Evolutionary conservation across 2,888 invertebrate species (phyloP).

Genomic region (Nomada fabriciana): DNA sequence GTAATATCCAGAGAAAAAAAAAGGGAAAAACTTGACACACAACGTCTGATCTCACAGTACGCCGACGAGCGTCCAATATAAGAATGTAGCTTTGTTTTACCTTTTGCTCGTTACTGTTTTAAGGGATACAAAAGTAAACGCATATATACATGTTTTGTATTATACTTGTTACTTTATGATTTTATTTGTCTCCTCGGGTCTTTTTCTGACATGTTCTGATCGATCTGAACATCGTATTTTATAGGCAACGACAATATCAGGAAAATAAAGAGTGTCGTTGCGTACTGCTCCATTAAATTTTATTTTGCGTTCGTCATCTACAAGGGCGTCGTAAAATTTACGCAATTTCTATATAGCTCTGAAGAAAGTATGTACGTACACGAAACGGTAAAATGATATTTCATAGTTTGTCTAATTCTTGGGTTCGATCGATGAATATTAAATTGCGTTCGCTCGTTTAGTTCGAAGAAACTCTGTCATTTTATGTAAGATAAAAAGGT

Average conservation of each 20-base stretch:
- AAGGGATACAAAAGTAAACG: not conserved
- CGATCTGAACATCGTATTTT: constrained; percentile 25
- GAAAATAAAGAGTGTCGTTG: constrained; percentile 19
- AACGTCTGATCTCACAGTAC: not conserved
- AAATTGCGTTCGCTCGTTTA: too few species aligned
- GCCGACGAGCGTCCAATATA: not conserved
- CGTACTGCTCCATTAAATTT: constrained; percentile 18
- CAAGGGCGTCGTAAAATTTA: constrained; percentile 5
- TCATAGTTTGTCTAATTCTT: too few species aligned
- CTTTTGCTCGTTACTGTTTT: not conserved
- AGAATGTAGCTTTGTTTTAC: not conserved
- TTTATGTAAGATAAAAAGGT: too few species aligned
- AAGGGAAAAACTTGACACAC: constrained; percentile 4
- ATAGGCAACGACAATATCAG: constrained; percentile 8
- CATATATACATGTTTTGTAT: not conserved
- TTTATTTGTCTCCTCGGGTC: constrained; percentile 1
- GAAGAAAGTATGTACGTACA: not conserved
- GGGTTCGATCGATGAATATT: too few species aligned
- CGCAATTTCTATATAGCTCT: not conserved
- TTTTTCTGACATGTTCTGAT: not conserved
- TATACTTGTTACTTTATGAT: not conserved
- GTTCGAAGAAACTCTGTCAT: too few species aligned
- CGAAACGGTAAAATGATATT: too few species aligned
- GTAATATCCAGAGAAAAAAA: constrained; percentile 5
- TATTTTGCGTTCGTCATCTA: constrained; percentile 7